Evolutionary conservation across 2,797 vertebrate species (phyloP).

Genomic region (Enteromius afrohamiltoni): DNA sequence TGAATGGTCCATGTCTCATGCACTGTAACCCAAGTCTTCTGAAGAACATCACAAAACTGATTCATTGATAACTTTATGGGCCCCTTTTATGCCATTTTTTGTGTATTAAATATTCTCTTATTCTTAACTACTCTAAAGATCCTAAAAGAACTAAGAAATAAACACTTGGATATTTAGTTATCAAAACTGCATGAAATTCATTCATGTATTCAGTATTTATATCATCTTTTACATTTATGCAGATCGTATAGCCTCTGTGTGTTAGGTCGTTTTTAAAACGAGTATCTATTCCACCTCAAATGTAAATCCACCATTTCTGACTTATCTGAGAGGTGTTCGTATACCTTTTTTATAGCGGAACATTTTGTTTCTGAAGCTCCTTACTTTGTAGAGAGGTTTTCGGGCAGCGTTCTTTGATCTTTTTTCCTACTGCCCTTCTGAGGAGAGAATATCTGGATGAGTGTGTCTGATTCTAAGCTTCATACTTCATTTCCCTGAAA

Average conservation of each 20-base stretch:
- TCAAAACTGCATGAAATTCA: slow-evolving; percentile 9
- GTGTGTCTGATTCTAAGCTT: slow-evolving; percentile 55
- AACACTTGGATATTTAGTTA: neutral
- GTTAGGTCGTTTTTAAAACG: slow-evolving; percentile 8
- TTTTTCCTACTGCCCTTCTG: slow-evolving; percentile 47
- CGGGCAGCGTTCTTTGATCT: slow-evolving; percentile 48
- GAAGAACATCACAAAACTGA: neutral
- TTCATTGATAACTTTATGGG: neutral
- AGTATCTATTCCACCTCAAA: slow-evolving; percentile 29
- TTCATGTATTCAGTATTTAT: neutral
- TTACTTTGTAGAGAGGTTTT: slow-evolving; percentile 45
- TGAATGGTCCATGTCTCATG: neutral
- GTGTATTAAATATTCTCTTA: neutral
- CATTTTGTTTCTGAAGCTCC: slow-evolving; percentile 50
- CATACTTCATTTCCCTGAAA: slow-evolving; percentile 58
- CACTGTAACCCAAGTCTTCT: neutral
- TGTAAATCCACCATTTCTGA: slow-evolving; percentile 21
- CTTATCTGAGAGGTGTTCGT: slow-evolving; percentile 29
- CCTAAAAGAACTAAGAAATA: no score
- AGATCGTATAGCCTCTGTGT: neutral
- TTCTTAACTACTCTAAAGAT: no score
- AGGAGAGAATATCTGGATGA: slow-evolving; percentile 56
- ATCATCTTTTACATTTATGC: neutral
- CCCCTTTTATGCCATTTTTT: neutral
- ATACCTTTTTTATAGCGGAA: slow-evolving; percentile 44